phyloP scores from a whole-genome alignment of 2,888 invertebrate genomes.

The Hirtodrosophila alboralis region DNA sequence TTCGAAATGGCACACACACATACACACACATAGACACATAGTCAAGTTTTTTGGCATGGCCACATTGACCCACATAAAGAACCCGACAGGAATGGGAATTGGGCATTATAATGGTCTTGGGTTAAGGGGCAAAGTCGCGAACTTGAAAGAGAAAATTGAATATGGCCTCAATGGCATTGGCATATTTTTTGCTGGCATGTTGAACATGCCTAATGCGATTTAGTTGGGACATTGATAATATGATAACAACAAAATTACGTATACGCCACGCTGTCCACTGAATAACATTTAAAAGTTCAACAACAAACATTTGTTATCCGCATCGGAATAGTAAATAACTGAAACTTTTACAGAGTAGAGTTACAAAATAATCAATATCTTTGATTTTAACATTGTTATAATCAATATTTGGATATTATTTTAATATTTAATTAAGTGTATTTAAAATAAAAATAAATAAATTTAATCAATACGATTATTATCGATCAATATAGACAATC shows the following conservation, averaged over 20 bases:
- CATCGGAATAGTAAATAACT: conserved; percentile 4
- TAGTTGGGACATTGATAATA: conserved; percentile 31
- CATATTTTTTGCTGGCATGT: conserved; percentile 23
- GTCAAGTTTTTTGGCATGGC: conserved; percentile 22
- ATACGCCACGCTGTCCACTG: conserved; percentile 21
- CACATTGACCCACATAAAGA: conserved; percentile 45
- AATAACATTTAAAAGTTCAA: conserved; percentile 16
- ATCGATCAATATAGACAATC: no score
- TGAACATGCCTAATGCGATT: conserved; percentile 42
- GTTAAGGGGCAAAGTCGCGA: conserved; percentile 12
- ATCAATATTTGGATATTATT: no score
- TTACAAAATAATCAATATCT: no score
- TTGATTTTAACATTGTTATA: no score
- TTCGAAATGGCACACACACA: conserved; percentile 20
- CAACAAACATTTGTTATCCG: neutral
- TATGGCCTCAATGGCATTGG: conserved; percentile 24
- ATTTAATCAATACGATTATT: no score
- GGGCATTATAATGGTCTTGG: neutral
- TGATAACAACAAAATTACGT: conserved; percentile 35
- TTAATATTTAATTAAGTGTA: no score
- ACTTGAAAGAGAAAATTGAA: conserved; percentile 48
- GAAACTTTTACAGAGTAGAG: neutral
- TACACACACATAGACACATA: neutral
- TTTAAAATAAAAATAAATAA: no score
- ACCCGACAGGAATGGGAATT: conserved; percentile 10